Conservation (phyloP, 2,113 vertebrate genomes). For the Scomber colias region DNA sequence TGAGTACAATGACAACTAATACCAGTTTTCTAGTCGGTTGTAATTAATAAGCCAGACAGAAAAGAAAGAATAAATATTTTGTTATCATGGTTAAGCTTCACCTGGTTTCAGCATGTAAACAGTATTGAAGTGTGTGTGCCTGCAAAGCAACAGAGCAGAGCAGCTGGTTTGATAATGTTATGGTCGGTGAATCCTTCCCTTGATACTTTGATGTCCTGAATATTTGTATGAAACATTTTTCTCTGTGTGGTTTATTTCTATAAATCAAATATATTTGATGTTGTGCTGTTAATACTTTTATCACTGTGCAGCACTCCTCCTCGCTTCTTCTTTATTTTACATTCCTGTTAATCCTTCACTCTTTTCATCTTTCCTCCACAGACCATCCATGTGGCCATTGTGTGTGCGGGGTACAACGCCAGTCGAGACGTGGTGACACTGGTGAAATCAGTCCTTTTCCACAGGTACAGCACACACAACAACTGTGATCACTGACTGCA, state of each 20-base stretch:
- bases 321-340: not conserved
- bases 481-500: no score
- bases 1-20: no score
- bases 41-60: not conserved
- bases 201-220: not conserved
- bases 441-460: slow-evolving; percentile 98
- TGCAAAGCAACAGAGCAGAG: not conserved
- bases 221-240: not conserved
- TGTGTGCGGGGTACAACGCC: slow-evolving; percentile 98
- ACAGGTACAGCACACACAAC: slow-evolving; percentile 87
- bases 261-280: no score
- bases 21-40: not conserved
- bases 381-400: slow-evolving; percentile 98
- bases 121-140: no score
- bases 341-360: not conserved
- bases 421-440: slow-evolving; percentile 98
- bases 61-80: not conserved
- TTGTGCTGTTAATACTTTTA: not conserved
- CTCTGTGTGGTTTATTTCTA: not conserved
- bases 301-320: no score
- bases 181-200: not conserved
- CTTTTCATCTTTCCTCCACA: slow-evolving; percentile 76
- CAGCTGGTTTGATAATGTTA: not conserved
- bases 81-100: no score
- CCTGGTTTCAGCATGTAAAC: no score